Percentiles rank a stretch among this genome's conserved stretches.
These are phyloP conservation scores for Pachyrhynchus sulphureomaculatus DNA, from an alignment of 1,140 invertebrate genomes.

Conservation along the genomic window DNA sequence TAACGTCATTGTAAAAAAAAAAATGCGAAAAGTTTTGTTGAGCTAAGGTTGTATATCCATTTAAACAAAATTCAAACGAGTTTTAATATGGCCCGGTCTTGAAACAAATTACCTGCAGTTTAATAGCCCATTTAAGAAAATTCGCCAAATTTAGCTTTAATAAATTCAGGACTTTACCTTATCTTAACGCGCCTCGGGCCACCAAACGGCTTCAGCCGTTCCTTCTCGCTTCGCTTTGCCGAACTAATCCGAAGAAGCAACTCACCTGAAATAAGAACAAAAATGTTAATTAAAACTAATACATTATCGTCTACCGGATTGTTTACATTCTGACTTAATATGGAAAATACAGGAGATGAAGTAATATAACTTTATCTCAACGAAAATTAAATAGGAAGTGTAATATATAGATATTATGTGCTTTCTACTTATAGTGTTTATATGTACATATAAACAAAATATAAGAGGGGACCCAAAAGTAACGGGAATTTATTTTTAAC, in stretches of 20 bases:
- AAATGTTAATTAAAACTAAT: conserved; percentile 33
- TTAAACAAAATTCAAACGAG: conserved; percentile 23
- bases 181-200: conserved; percentile 41
- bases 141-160: conserved; percentile 48
- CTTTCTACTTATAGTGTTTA: no score
- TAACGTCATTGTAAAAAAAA: no score
- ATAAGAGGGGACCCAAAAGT: no score
- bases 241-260: conserved; percentile 21
- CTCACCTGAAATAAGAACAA: conserved; percentile 39
- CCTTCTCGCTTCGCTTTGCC: not conserved
- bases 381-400: no score
- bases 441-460: no score
- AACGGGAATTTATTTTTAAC: no score
- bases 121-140: conserved; percentile 51
- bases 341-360: no score
- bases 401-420: no score
- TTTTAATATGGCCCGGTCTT: conserved; percentile 43
- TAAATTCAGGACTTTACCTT: conserved; percentile 51
- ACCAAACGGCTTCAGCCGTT: not conserved
- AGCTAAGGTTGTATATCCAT: not conserved
- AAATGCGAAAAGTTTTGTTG: no score
- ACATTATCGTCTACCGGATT: not conserved
- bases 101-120: conserved; percentile 50
- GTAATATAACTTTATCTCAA: no score
- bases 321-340: conserved; percentile 3